Percentiles rank a stretch among this genome's conserved stretches.
Conservation (phyloP, 2,888 invertebrate species). For the Osmoderma eremita region DNA sequence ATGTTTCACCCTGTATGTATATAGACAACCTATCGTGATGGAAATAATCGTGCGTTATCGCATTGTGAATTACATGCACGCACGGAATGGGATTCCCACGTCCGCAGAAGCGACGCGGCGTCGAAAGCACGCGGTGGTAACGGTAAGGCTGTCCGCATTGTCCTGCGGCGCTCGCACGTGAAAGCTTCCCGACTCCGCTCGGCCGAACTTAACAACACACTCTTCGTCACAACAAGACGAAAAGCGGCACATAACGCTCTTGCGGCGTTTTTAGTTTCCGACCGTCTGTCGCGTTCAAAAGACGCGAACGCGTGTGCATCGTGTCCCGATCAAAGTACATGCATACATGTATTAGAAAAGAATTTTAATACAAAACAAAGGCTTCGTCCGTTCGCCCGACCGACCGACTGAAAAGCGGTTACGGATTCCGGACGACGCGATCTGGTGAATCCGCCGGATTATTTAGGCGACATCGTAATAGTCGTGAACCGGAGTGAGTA, state of each 20-base stretch:
- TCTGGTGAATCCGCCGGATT: constrained; percentile 20
- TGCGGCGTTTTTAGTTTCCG: constrained; percentile 25
- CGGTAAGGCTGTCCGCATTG: constrained; percentile 5
- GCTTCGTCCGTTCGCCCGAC: not conserved
- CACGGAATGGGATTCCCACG: not conserved
- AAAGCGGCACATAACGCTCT: constrained; percentile 1
- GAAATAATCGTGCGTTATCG: constrained; percentile 13
- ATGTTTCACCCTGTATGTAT: not conserved
- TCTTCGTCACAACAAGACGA: no score
- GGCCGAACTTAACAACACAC: constrained; percentile 12
- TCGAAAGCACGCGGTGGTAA: no score
- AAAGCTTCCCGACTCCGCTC: constrained; percentile 10
- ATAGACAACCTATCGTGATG: not conserved
- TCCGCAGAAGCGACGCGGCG: no score
- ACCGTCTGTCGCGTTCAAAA: constrained; percentile 16
- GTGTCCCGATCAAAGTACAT: not conserved
- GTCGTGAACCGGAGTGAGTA: constrained; percentile 8
- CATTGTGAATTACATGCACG: not conserved
- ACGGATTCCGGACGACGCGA: constrained; percentile 18
- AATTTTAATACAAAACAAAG: not conserved
- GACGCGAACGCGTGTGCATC: not conserved
- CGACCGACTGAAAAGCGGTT: constrained; percentile 9
- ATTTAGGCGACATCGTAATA: not conserved
- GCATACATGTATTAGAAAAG: not conserved
- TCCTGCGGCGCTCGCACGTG: constrained; percentile 24